phyloP scores from a whole-genome alignment of 2,888 invertebrate species.

The Meiosimyza platycephala region DNA sequence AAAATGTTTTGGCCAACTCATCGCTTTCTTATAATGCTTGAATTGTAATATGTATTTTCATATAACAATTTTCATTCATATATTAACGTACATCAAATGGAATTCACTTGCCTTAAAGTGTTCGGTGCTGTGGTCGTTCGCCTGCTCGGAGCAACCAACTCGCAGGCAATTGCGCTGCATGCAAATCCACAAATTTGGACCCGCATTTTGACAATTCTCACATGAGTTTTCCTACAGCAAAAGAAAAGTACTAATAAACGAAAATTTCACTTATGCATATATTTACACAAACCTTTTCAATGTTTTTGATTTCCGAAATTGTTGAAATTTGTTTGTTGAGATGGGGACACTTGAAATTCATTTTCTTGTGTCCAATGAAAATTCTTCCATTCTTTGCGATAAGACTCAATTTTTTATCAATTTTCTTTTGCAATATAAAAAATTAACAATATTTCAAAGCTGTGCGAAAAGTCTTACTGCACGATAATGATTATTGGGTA shows the following conservation, averaged over 20 bases:
- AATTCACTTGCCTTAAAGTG: constrained; percentile 76
- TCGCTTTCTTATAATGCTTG: too few relatives aligned
- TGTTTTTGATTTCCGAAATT: constrained; percentile 5
- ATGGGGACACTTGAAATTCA: constrained; percentile 46
- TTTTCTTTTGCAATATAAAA: too few relatives aligned
- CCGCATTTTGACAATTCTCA: constrained; percentile 78
- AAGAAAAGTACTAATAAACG: constrained; percentile 30
- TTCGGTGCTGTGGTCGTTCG: constrained; percentile 83
- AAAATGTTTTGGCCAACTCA: too few relatives aligned
- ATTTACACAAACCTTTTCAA: background rate
- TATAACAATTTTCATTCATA: too few relatives aligned
- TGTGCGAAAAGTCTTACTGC: too few relatives aligned
- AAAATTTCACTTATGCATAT: background rate
- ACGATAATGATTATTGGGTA: too few relatives aligned
- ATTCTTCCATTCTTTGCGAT: background rate
- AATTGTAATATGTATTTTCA: too few relatives aligned
- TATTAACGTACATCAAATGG: background rate
- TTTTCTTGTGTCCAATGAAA: constrained; percentile 35
- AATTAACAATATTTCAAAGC: too few relatives aligned
- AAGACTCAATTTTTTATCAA: too few relatives aligned
- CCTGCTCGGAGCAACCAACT: constrained; percentile 85
- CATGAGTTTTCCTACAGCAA: constrained; percentile 71
- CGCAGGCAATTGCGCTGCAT: constrained; percentile 82
- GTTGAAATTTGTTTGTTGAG: constrained; percentile 12
- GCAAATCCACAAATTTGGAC: constrained; percentile 89